phyloP scores from a whole-genome alignment of 2,797 vertebrate genomes.

The Pristis pectinata region DNA sequence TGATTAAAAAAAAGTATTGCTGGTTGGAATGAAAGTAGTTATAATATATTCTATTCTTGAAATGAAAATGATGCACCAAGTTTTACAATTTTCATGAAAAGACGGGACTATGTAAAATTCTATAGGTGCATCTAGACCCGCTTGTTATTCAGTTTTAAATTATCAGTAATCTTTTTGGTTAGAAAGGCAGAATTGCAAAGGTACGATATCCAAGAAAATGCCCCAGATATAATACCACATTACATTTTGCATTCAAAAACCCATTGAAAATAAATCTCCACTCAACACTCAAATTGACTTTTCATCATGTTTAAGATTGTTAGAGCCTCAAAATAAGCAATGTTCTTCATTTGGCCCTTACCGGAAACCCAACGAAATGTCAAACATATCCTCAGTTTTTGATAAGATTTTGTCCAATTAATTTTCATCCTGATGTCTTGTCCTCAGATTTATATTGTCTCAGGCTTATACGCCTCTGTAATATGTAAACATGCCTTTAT shows the following conservation, averaged over 20 bases:
- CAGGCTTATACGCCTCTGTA: background rate
- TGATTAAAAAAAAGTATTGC: background rate
- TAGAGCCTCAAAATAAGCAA: background rate
- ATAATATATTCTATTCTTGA: background rate
- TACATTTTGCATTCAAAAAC: background rate
- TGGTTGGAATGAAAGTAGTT: background rate
- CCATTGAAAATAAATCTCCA: background rate
- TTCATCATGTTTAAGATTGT: background rate
- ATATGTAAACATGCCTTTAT: background rate
- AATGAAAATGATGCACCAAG: background rate
- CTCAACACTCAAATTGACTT: background rate
- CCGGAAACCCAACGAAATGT: background rate
- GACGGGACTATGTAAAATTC: background rate
- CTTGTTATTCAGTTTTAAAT: background rate
- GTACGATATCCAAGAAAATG: background rate
- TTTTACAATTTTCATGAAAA: background rate
- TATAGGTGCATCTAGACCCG: background rate
- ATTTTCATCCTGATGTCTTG: background rate
- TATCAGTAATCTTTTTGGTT: background rate
- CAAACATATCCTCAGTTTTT: background rate
- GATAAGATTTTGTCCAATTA: background rate
- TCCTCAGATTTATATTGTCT: background rate
- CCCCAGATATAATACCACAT: background rate
- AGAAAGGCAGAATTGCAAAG: background rate
- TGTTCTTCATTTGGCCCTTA: background rate